Evolutionary conservation across 2,113 vertebrate genomes (phyloP), one percentile per base, ranked within the genome.

Genomic region (Balaeniceps rex): DNA sequence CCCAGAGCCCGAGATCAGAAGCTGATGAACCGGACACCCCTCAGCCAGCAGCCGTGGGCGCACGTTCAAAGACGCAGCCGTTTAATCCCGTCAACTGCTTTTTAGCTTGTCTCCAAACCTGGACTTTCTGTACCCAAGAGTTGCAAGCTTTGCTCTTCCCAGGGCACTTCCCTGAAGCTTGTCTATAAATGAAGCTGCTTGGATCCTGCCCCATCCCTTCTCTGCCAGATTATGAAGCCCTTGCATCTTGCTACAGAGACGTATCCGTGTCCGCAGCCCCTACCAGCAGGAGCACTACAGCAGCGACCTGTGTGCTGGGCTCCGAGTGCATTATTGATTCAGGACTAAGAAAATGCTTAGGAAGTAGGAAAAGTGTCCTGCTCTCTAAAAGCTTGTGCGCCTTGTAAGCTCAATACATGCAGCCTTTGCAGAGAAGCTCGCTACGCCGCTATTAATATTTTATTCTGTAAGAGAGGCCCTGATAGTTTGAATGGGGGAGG

Each of bases 381-480:
- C 97, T 98, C 97, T 98, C 97, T 98, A 98, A 99, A 98, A 98
- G 98, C 98, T 16, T 98, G 97, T 94, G 94, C 28, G 95, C 93
- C 96, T 97, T 74, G 78, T 86, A 65, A 95, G 98, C 97, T 96
- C 95, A 90, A 97, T 97, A 70, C 91, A 74, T 51, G 97, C 97
- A 96, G 98, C 93, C 97, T 97, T 96, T 96, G 96, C 98, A 97
- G 98, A 98, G 98, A 98, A 98, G 94, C 98, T 98, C 84, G 97
- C 99, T 98, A 98, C 93, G 88, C 97, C 17, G 68, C 93, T 98
- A 99, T 99, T 98, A 99, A 99, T 99, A 99, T 99, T 99, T 99
- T 97, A 99, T 99, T 97, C 98, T 31, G 65, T 58, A 18, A 92
- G 83, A 65, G 92, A 89, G 92, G 95, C 95, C 54, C 44, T 93